Conservation (phyloP, 2,888 invertebrate genomes). For the Drosophila siamana region DNA sequence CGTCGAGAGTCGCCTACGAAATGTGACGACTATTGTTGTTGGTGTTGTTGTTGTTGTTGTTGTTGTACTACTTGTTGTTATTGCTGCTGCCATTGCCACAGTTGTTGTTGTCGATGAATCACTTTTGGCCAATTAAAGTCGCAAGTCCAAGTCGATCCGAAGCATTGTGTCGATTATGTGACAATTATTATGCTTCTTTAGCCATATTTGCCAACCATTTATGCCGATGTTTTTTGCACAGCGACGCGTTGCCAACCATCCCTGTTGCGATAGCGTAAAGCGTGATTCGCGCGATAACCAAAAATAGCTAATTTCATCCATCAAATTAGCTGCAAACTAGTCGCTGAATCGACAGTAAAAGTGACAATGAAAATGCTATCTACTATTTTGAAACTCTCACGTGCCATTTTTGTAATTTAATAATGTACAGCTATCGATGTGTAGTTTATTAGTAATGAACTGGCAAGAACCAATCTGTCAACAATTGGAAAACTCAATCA, state of each 20-base stretch:
- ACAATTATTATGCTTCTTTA: conserved; percentile 58
- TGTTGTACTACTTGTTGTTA: not conserved
- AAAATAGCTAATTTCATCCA: conserved; percentile 16
- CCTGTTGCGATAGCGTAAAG: no score
- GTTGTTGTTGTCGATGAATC: conserved; percentile 44
- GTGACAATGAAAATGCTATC: not conserved
- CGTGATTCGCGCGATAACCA: not conserved
- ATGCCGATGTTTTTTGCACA: not conserved
- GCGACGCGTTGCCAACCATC: conserved; percentile 9
- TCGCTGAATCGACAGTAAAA: conserved; percentile 3
- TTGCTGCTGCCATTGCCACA: conserved; percentile 7
- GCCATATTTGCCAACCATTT: conserved; percentile 43
- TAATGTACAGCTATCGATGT: no score
- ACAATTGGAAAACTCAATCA: no score
- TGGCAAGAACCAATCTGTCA: no score
- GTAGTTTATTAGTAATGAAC: no score
- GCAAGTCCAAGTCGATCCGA: conserved; percentile 24
- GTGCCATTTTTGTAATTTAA: no score
- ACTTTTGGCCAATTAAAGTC: conserved; percentile 51
- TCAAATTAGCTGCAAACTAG: not conserved
- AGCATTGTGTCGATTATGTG: conserved; percentile 49
- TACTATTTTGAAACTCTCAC: no score
- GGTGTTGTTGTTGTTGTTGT: not conserved
- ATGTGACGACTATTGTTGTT: conserved; percentile 37
- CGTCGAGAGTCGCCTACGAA: conserved; percentile 55